Evolutionary conservation across 2,888 invertebrate genomes (phyloP), one percentile per base, ranked within the genome.

Genomic region (Volucella bombylans): DNA sequence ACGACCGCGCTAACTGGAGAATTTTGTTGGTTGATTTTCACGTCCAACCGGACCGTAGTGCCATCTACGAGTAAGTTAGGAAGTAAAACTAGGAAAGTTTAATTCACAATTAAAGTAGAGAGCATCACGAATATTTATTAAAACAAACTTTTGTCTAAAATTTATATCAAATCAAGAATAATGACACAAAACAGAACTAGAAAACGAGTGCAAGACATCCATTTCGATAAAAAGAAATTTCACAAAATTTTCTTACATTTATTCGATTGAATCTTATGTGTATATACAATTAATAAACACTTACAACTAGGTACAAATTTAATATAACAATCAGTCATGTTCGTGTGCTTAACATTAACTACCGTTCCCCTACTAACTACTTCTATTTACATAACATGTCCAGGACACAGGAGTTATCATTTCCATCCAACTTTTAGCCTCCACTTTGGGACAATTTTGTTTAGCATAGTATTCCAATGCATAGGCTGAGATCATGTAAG

Each of bases 381-480:
- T n/a, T 14, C 41, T 68, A 41, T 73, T 85, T 14, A 86, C 86
- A 76, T 87, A 88, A 73, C 93, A 93, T 55, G 89, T 90, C 93
- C 93, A 93, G 0, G 93, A 92, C 11, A 93, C 91, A 1, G 94
- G 94, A 86, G 93, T 93, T 73, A 92, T 78, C 71, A 91, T 87
- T 41, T 91, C 89, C 23, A 83, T 39, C 90, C 89, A 90, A 55
- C 54, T 87, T 3, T 86, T 86, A 14, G 87, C 76, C 14, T 65
- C 68, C 15, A 87, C 86, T 4, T 87, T 78, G 14, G 88, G 86
- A 77, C 91, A 91, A 83, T 91, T 91, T 55, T 86, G 86, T 10
- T 88, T 87, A 2, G 91, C 89, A 87, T 88, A 91, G 85, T 90
- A 90, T 92, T 99, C 99, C 94, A 97, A 95, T 31, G 95, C 93